These are phyloP conservation scores for Latheticus oryzae DNA, from an alignment of 2,888 invertebrate genomes.

Conservation along the genomic window DNA sequence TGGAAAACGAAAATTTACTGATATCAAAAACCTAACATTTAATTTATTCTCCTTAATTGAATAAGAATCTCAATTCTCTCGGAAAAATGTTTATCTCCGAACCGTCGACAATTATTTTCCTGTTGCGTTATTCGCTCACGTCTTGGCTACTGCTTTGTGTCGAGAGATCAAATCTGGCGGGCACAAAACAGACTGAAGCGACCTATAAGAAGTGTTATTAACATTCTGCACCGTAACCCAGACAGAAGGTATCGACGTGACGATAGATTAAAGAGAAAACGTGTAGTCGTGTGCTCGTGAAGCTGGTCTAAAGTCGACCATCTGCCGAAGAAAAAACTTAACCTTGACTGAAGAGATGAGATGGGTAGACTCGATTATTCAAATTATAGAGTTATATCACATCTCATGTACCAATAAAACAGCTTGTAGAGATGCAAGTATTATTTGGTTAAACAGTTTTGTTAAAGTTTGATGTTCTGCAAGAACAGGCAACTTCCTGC, in stretches of 20 bases:
- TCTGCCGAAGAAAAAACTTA: constrained; percentile 30
- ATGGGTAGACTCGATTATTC: constrained; percentile 12
- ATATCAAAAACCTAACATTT: no score
- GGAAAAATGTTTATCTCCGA: constrained; percentile 6
- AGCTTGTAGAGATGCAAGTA: no score
- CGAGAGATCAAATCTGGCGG: constrained; percentile 24
- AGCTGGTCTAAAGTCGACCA: constrained; percentile 24
- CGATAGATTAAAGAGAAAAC: constrained; percentile 29
- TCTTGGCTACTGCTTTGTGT: constrained; percentile 26
- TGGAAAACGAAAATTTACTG: no score
- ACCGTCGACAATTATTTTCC: constrained; percentile 13
- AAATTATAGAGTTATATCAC: neutral
- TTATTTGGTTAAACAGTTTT: no score
- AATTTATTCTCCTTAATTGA: constrained; percentile 14
- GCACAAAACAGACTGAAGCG: constrained; percentile 26
- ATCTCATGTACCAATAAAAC: no score
- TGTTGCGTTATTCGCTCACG: constrained; percentile 30
- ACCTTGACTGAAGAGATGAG: constrained; percentile 19
- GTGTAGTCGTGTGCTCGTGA: constrained; percentile 24
- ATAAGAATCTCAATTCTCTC: constrained; percentile 7
- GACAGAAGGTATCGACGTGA: constrained; percentile 30
- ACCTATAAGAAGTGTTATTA: constrained; percentile 26
- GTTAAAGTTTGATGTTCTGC: no score
- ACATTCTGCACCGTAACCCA: constrained; percentile 22
- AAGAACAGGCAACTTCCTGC: no score